Base-by-base conservation (phyloP, 2,888 invertebrate genomes). In the Neoascia interrupta region DNA sequence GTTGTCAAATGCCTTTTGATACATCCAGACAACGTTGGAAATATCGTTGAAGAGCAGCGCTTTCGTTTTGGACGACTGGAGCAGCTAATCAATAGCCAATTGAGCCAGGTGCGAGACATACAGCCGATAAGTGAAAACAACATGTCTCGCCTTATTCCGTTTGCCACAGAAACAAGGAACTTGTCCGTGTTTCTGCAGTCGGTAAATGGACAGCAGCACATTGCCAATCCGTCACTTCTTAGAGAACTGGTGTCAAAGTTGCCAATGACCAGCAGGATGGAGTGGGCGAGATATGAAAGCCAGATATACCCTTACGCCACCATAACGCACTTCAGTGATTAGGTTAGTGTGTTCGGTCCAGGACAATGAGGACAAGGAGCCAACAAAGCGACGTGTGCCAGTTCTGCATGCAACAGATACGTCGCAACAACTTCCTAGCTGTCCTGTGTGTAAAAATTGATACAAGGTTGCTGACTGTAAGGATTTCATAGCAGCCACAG, bases 51-150 rank as follows among this genome's bases (percentile, higher is more conserved):
- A 3, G 66, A 72, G 21, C 47, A 76, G 1, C 16, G 58, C 3
- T 61, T 63, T 54, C 70, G 72, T 5, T 81, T 79, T 47, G 74
- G 81, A 3, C 56, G 80, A 0, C 70, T 69, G 1, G 81, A 81
- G 11, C 63, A 68, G 13, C 54, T 82, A 1, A 72, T 81, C 3
- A 21, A 61, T 10, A 75, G 70, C 19, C 81, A 81, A 34, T 10
- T 81, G n/a, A 64, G 28, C 5, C 53, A 81, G 45, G 53, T 69
- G 4, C 58, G 37, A 10, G 56, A 80, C n/a, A 16, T 82, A n/a
- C 28, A 54, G 11, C 43, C 63, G 2, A 58, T 80, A 28, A 18
- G 28, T 3, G 76, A 76, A 47, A 54, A 54, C 5, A 37, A 56
- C 15, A 41, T 81, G 18, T 39, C n/a, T 11, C 60, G 58, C 21